phyloP scores from a whole-genome alignment of 1,140 invertebrate species.

The Colletes latitarsis region DNA sequence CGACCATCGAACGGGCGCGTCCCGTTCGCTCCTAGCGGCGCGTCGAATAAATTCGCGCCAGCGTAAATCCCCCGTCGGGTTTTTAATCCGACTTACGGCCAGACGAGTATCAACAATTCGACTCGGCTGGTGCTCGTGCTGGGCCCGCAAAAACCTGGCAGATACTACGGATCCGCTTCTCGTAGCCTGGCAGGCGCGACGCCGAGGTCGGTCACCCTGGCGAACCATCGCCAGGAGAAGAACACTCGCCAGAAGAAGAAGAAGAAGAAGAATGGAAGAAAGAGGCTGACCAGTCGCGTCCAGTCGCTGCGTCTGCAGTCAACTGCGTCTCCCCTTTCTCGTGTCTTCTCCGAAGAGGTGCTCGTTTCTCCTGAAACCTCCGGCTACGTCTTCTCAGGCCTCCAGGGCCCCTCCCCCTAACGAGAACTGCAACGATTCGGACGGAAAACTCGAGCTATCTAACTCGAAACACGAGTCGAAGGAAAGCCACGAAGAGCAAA shows the following conservation, averaged over 20 bases:
- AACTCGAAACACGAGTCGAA: too few relatives aligned
- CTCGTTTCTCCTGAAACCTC: slow-evolving; percentile 6
- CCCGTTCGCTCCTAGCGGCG: slow-evolving; percentile 18
- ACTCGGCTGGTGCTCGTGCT: slow-evolving; percentile 28
- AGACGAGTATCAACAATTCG: slow-evolving; percentile 48
- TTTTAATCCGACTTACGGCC: slow-evolving; percentile 41
- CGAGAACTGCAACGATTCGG: too few relatives aligned
- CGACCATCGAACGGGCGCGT: not conserved
- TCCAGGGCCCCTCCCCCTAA: not conserved
- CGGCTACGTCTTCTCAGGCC: not conserved
- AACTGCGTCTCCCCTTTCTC: slow-evolving; percentile 53
- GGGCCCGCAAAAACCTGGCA: slow-evolving; percentile 22
- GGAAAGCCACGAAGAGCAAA: too few relatives aligned
- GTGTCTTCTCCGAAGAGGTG: slow-evolving; percentile 27
- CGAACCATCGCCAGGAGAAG: slow-evolving; percentile 54
- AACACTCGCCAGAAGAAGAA: slow-evolving; percentile 23
- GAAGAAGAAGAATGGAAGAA: slow-evolving; percentile 53
- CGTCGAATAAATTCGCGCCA: slow-evolving; percentile 41
- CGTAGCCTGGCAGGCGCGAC: slow-evolving; percentile 59
- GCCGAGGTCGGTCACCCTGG: slow-evolving; percentile 70
- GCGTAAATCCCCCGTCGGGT: slow-evolving; percentile 12
- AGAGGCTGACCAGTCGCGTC: slow-evolving; percentile 57
- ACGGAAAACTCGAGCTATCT: too few relatives aligned
- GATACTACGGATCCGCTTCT: slow-evolving; percentile 44
- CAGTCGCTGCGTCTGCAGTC: slow-evolving; percentile 53